Evolutionary conservation across 2,888 invertebrate genomes (phyloP).

Genomic region (Ashinkailepas kermadecensis): DNA sequence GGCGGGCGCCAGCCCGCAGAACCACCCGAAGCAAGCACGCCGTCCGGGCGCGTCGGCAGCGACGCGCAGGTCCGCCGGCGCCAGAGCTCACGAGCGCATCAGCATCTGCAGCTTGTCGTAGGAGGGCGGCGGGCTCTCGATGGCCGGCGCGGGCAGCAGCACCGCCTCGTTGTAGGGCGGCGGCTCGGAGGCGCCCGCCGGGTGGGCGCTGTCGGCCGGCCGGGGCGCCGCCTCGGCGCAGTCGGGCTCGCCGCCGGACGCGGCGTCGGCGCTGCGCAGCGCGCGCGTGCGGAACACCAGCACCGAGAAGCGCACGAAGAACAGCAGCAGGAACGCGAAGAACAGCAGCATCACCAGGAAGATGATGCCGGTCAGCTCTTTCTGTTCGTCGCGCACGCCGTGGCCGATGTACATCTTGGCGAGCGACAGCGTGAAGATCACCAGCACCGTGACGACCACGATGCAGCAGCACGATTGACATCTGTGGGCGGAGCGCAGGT

Average conservation of each 20-base stretch:
- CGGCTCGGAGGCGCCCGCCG: neutral
- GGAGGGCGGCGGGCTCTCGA: conserved; percentile 2
- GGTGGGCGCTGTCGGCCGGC: neutral
- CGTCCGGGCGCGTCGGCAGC: neutral
- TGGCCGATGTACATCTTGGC: conserved; percentile 20
- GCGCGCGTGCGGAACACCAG: conserved; percentile 5
- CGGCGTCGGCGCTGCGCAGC: neutral
- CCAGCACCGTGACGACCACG: conserved; percentile 11
- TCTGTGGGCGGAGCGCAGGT: neutral
- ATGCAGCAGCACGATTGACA: conserved; percentile 23
- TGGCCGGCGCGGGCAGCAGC: neutral
- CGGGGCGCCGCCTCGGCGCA: neutral
- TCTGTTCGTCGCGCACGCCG: conserved; percentile 2
- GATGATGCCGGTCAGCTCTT: conserved; percentile 18
- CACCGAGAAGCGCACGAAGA: conserved; percentile 10
- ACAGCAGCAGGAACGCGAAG: conserved; percentile 8
- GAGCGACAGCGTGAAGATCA: conserved; percentile 14
- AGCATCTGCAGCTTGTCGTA: conserved; percentile 3
- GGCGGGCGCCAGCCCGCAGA: neutral
- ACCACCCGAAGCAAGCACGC: neutral
- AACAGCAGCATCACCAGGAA: conserved; percentile 19
- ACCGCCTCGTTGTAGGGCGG: conserved; percentile 20
- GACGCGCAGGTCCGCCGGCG: too few species aligned
- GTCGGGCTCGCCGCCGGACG: neutral
- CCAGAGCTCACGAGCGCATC: too few species aligned